These are phyloP conservation scores for Xiphophorus couchianus DNA, from an alignment of 2,113 vertebrate species.

Conservation along the genomic window DNA sequence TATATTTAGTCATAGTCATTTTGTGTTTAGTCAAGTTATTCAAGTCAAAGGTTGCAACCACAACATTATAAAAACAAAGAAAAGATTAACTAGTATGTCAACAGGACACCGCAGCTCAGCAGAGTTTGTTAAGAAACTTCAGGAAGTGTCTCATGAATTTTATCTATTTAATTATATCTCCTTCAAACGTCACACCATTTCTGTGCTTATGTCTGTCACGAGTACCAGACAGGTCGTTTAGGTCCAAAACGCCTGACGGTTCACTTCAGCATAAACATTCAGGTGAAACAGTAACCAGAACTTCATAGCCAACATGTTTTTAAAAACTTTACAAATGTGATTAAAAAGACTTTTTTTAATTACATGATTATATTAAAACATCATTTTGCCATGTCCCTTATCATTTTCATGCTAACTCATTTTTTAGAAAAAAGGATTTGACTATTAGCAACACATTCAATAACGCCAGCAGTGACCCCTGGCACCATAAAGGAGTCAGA, in stretches of 20 bases:
- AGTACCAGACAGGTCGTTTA: not conserved
- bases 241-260: not conserved
- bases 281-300: not conserved
- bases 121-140: not conserved
- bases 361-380: not conserved
- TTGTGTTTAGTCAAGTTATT: too few relatives aligned
- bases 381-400: not conserved
- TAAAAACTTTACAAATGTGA: not conserved
- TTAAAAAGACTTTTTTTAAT: not conserved
- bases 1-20: too few relatives aligned
- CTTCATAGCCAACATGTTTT: not conserved
- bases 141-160: not conserved
- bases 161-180: not conserved
- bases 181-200: not conserved
- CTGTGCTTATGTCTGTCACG: not conserved
- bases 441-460: not conserved
- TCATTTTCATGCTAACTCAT: not conserved
- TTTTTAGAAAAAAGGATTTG: not conserved
- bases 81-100: not conserved
- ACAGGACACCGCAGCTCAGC: not conserved
- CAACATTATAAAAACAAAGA: too few relatives aligned
- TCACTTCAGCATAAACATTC: constrained; percentile 23
- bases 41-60: too few relatives aligned
- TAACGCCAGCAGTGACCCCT: constrained; percentile 24
- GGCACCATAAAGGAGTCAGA: constrained; percentile 36